Percentiles rank a stretch among this genome's conserved stretches.
Evolutionary conservation across 2,888 invertebrate genomes (phyloP).

Genomic region (Netelia melanura): DNA sequence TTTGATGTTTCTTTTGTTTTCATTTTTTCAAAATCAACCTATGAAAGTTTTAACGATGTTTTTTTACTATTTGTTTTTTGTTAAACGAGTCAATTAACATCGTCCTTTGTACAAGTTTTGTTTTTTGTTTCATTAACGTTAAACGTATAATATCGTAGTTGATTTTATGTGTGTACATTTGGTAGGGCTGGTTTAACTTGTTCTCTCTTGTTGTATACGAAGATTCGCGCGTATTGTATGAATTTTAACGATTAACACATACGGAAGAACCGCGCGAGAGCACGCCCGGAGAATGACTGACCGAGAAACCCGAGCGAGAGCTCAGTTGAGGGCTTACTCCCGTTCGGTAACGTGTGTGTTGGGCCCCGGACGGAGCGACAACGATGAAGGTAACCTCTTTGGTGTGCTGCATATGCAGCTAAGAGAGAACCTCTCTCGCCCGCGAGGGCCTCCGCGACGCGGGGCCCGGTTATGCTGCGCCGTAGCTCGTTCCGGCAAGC

Average conservation of each 20-base stretch:
- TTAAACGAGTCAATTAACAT: too few species aligned
- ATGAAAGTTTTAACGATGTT: too few species aligned
- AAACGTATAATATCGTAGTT: too few species aligned
- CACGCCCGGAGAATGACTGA: conserved; percentile 64
- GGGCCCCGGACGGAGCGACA: conserved; percentile 12
- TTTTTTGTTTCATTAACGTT: too few species aligned
- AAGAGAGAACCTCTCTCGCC: background rate
- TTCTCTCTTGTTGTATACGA: background rate
- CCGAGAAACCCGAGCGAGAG: conserved; percentile 58
- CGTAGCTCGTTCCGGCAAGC: conserved; percentile 1
- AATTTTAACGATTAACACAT: conserved; percentile 13
- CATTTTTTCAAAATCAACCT: too few species aligned
- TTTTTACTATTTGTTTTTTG: too few species aligned
- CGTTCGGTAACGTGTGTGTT: conserved; percentile 36
- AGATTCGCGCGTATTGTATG: conserved; percentile 6
- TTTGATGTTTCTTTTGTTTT: too few species aligned
- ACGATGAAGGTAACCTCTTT: conserved; percentile 52
- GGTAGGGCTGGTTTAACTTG: background rate
- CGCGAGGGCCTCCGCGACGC: background rate
- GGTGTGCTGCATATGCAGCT: conserved; percentile 17
- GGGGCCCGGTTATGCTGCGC: background rate
- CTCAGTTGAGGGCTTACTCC: conserved; percentile 47
- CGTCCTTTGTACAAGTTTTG: too few species aligned
- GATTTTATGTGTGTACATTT: too few species aligned
- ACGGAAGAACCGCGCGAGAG: conserved; percentile 53